phyloP scores from a whole-genome alignment of 2,113 vertebrate species.

The Actenoides hombroni region DNA sequence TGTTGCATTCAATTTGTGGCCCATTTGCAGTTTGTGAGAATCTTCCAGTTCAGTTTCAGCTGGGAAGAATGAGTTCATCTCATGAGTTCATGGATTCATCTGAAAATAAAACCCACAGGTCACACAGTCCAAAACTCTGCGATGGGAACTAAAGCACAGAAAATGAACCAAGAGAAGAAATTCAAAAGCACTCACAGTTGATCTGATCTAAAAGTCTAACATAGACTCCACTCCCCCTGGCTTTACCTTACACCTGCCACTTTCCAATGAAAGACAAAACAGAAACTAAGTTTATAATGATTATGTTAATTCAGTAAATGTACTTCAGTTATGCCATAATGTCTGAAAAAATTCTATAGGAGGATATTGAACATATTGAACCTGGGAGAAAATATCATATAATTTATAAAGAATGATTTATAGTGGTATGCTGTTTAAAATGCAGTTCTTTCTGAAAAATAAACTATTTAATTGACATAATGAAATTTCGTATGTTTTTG shows the following conservation, averaged over 20 bases:
- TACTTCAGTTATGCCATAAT: not conserved
- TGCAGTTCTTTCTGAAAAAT: not conserved
- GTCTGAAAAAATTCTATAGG: not conserved
- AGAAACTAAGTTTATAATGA: not conserved
- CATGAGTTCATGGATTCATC: not conserved
- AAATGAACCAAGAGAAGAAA: not conserved
- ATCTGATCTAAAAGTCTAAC: not conserved
- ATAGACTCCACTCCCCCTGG: accelerated
- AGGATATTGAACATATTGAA: not conserved
- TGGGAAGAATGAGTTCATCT: not conserved
- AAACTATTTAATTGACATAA: not conserved
- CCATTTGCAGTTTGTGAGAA: not conserved
- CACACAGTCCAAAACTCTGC: not conserved
- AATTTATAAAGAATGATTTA: not conserved
- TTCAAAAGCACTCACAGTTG: not conserved
- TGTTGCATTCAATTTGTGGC: not conserved
- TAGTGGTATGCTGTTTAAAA: not conserved
- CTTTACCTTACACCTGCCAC: not conserved
- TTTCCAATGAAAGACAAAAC: not conserved
- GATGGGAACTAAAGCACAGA: not conserved
- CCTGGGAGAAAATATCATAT: not conserved
- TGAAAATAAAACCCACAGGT: not conserved
- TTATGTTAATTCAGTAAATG: not conserved
- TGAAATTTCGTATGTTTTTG: not conserved
- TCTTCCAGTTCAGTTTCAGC: not conserved